Base-by-base conservation (phyloP, 2,888 invertebrate genomes). In the Cyrtodaria siliqua region DNA sequence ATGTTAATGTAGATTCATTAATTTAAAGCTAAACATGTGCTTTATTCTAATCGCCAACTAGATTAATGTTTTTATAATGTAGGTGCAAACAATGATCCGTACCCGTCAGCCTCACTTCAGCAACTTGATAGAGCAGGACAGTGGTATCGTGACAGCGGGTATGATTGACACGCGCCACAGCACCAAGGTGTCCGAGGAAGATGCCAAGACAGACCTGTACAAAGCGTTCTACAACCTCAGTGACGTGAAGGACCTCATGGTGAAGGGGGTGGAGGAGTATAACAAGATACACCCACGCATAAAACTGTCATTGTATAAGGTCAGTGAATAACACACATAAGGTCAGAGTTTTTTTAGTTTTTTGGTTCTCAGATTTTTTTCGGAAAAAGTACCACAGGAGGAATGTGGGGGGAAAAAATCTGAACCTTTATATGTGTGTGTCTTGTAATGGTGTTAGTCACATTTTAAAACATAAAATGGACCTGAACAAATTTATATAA, bases 271-370 rank as follows among this genome's bases (percentile, higher is more conserved):
- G 1, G 92, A 92, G 55, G 93, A 92, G 61, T 92, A 90, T 81
- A 93, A 92, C 82, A 93, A 93, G 77, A 89, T 87, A 47, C 89
- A 92, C 67, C 93, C 92, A 1, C 77, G 88, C 27, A 92, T 93
- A 67, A 89, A 89, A 50, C 75, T 93, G 29, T 86, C 91, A 4
- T 83, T 93, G 16, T 92, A 92, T 80, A 90, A 89, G 88, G 92
- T 92, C 69, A 57, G 38, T n/a, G 2, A 9, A 49, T n/a, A n/a
- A n/a, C n/a, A n/a, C n/a, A n/a, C n/a, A n/a, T n/a, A n/a, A n/a
- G n/a, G n/a, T n/a, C n/a, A n/a, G n/a, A n/a, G n/a, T n/a, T n/a
- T n/a, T n/a, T n/a, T n/a, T n/a, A n/a, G n/a, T n/a, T n/a, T n/a
- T n/a, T n/a, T n/a, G n/a, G n/a, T n/a, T n/a, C n/a, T n/a, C n/a